A percentile compares a stretch with the other conserved stretches of the same genome.
Conservation (phyloP, 53 echinoderm and acorn worm species). For the Holothuria leucospilota region DNA sequence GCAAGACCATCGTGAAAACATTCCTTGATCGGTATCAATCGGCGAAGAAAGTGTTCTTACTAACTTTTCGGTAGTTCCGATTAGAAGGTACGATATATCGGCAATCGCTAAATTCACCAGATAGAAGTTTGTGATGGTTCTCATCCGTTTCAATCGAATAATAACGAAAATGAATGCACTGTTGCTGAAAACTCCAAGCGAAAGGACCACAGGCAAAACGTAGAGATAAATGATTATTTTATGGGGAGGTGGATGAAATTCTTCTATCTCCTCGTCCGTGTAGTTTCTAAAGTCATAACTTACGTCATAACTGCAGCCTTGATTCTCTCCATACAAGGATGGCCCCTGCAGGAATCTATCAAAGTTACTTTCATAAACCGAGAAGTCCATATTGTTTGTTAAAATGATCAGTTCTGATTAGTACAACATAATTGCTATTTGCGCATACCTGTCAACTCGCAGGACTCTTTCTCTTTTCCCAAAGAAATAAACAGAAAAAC, state of each 20-base stretch:
- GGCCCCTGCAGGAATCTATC: too few relatives aligned
- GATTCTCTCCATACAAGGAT: too few relatives aligned
- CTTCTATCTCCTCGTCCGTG: constrained; percentile 1
- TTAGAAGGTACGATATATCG: constrained; percentile 44
- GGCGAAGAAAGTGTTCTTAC: constrained; percentile 27
- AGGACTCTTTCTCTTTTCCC: too few relatives aligned
- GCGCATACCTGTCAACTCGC: too few relatives aligned
- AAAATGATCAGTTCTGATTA: too few relatives aligned
- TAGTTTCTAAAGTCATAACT: background rate
- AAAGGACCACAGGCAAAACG: constrained; percentile 34
- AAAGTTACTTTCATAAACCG: too few relatives aligned
- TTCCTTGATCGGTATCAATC: constrained; percentile 32
- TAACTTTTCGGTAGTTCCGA: constrained; percentile 46
- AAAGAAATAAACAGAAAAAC: too few relatives aligned
- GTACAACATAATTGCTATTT: too few relatives aligned
- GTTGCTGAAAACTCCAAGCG: constrained; percentile 34
- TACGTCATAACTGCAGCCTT: too few relatives aligned
- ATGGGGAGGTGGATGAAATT: background rate
- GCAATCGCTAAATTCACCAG: constrained; percentile 50
- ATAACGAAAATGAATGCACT: constrained; percentile 33
- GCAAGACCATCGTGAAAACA: constrained; percentile 33
- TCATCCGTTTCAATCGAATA: constrained; percentile 31
- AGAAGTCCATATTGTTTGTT: too few relatives aligned
- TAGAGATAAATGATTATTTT: constrained; percentile 28
- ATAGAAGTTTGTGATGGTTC: constrained; percentile 54